Evolutionary conservation across 2,888 invertebrate genomes (phyloP).

Genomic region (Tinea trinotella): DNA sequence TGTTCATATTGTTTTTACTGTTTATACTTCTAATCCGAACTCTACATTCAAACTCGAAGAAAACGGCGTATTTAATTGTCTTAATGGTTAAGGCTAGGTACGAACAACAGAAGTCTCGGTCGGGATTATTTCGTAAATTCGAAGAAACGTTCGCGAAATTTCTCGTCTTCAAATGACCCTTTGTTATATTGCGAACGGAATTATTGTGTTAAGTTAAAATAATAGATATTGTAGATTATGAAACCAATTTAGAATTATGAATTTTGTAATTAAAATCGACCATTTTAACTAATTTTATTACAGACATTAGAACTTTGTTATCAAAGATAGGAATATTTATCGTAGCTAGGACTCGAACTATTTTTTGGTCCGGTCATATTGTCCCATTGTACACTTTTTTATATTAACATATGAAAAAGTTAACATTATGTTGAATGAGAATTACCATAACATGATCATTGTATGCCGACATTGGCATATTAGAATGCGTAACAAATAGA

Average conservation of each 20-base stretch:
- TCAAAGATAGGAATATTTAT: too few relatives aligned
- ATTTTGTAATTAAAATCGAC: too few relatives aligned
- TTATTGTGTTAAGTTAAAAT: slow-evolving; percentile 2
- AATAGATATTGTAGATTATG: background rate
- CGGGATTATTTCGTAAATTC: slow-evolving; percentile 7
- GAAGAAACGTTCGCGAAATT: background rate
- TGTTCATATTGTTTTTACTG: too few relatives aligned
- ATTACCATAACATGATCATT: background rate
- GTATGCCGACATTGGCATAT: background rate
- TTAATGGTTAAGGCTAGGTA: slow-evolving; percentile 10
- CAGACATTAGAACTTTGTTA: too few relatives aligned
- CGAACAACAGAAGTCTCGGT: background rate
- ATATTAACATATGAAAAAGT: background rate
- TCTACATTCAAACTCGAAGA: too few relatives aligned
- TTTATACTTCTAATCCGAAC: too few relatives aligned
- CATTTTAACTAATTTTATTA: too few relatives aligned
- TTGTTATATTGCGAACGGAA: background rate
- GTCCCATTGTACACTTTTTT: too few relatives aligned
- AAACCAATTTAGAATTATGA: background rate
- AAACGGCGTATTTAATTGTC: slow-evolving; percentile 18
- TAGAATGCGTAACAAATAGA: slow-evolving; percentile 2
- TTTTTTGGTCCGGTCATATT: too few relatives aligned
- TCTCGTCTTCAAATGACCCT: background rate
- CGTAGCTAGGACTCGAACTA: too few relatives aligned
- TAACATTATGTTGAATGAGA: background rate